These are phyloP conservation scores for Heliocidaris tuberculata DNA, from an alignment of 35 echinoderm and acorn worm genomes.

Conservation along the genomic window DNA sequence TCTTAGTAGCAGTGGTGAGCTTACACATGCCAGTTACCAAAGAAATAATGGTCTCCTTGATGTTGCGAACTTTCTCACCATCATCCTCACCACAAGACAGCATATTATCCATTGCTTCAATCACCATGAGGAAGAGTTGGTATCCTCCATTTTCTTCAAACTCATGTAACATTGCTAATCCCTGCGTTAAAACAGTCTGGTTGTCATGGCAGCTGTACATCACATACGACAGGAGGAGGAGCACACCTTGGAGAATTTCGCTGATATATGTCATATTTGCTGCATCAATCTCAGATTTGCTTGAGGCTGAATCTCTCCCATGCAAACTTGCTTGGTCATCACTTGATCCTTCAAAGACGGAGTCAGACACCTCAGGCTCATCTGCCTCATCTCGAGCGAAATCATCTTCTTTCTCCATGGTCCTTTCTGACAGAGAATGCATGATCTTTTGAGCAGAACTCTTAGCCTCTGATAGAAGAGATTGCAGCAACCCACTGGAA, in stretches of 20 bases:
- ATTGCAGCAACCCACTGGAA: slow-evolving; percentile 67
- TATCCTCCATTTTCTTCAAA: slow-evolving; percentile 77
- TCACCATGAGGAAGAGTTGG: slow-evolving; percentile 50
- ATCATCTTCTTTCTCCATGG: slow-evolving; percentile 31
- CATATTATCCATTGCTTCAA: slow-evolving; percentile 64
- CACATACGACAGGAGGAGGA: slow-evolving; percentile 71
- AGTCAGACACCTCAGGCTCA: slow-evolving; percentile 24
- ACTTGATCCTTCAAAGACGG: slow-evolving; percentile 52
- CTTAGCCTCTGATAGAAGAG: slow-evolving; percentile 62
- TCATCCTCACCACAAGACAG: slow-evolving; percentile 58
- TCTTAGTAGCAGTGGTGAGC: slow-evolving; percentile 76
- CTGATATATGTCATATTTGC: slow-evolving; percentile 45
- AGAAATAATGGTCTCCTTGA: slow-evolving; percentile 68
- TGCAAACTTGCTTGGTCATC: background rate
- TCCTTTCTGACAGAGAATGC: background rate
- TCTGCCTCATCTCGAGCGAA: slow-evolving; percentile 37
- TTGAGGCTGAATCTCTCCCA: background rate
- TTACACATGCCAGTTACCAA: slow-evolving; percentile 64
- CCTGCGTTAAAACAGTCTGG: slow-evolving; percentile 85
- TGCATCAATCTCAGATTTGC: background rate
- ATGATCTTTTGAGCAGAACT: slow-evolving; percentile 35
- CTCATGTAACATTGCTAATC: slow-evolving; percentile 79
- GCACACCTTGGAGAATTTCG: slow-evolving; percentile 82
- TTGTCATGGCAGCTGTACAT: slow-evolving; percentile 82
- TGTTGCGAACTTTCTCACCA: slow-evolving; percentile 41